Evolutionary conservation across 2,888 invertebrate genomes (phyloP), one percentile per base, ranked within the genome.

Genomic region (Heliconius ethilla): DNA sequence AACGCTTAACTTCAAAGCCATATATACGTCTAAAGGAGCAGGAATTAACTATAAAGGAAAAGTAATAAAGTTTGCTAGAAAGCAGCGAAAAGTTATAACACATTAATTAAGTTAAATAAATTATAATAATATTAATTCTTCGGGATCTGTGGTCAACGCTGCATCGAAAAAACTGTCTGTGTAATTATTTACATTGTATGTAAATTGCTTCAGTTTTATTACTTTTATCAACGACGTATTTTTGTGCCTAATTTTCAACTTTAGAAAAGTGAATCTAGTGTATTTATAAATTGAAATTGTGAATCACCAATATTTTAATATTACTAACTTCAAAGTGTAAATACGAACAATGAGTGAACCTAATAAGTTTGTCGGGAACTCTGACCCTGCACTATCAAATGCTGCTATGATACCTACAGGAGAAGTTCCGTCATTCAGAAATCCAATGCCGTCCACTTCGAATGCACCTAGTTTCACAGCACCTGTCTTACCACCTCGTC

Each of bases 401-500:
- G 85, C 87, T 79, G 89, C 85, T 27, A 70, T 86, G 62, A 84
- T 84, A 73, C 84, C 81, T 80, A 79, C 83, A 27, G 83, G 84
- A 22, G 85, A 84, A 55, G 82, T 81, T 1, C 86, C 87, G 11
- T 86, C 89, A 11, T 91, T 88, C 79, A 86, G 91, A 82, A 89
- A 89, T 79, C 84, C 89, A 10, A 84, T 88, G 29, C 90, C 91
- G 27, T 85, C 89, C 1, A 87, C 89, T 4, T 88, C 92, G 10
- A 81, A 81, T 62, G 77, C 70, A 37, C 29, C 55, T 40, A 75
- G 67, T 25, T 83, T 77, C 18, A 83, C 85, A 10, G 86, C 89
- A 0, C 92, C 92, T 29, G 86, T 84, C 1, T 82, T 92, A 51
- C 94, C 94, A 0, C 93, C 93, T 2, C 86, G 92, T 70, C 89